A percentile compares a stretch with the other conserved stretches of the same genome.
These are phyloP conservation scores for Mylabris sibirica DNA, from an alignment of 2,888 invertebrate genomes.

Conservation along the genomic window DNA sequence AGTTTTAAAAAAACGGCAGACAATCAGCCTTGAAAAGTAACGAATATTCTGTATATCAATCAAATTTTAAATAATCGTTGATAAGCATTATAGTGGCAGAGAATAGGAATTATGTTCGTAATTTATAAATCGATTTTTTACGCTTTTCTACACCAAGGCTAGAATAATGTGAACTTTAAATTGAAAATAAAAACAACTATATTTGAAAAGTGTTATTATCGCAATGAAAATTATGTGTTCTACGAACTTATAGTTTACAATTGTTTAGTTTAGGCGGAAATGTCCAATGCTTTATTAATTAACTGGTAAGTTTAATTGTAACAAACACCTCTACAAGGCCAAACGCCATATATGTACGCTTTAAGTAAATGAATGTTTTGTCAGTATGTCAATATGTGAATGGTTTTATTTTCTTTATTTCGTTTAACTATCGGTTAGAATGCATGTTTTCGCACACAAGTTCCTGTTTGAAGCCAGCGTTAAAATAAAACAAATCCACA, in stretches of 20 bases:
- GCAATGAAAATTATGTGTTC: neutral
- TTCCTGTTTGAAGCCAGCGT: neutral
- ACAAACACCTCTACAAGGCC: constrained; percentile 35
- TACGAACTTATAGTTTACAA: neutral
- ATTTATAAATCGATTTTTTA: constrained; percentile 9
- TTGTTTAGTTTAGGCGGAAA: constrained; percentile 31
- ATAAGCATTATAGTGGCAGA: neutral
- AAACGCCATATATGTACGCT: constrained; percentile 28
- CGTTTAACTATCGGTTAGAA: neutral
- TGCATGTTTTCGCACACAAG: neutral
- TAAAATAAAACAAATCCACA: neutral
- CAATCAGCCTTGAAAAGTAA: neutral
- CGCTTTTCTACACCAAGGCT: constrained; percentile 1
- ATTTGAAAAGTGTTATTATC: neutral
- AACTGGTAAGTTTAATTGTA: constrained; percentile 35
- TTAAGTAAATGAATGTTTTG: constrained; percentile 17
- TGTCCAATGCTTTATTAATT: constrained; percentile 28
- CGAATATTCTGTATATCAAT: neutral
- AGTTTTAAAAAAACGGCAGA: neutral
- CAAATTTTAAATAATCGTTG: neutral
- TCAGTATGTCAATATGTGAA: constrained; percentile 14
- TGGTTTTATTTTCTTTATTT: neutral
- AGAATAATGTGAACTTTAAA: neutral
- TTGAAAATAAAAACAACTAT: neutral
- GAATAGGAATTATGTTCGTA: neutral